Percentiles rank a stretch among this genome's conserved stretches.
Conservation (phyloP, 2,113 vertebrate genomes). For the Ellobius talpinus region DNA sequence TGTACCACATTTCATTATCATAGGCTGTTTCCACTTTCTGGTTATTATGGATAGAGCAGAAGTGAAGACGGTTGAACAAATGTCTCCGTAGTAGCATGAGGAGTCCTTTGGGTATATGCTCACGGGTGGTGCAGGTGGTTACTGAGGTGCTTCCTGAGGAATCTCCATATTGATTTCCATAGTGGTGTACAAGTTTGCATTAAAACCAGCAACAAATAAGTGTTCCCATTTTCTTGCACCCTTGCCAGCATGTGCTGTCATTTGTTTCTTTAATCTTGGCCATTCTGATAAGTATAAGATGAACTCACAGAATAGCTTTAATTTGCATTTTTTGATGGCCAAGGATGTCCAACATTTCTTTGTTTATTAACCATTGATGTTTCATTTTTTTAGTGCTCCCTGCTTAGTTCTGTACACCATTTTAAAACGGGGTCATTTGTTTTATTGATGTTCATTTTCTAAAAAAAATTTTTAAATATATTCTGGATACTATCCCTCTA, state of each 20-base stretch:
- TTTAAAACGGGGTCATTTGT: background rate
- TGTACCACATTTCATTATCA: background rate
- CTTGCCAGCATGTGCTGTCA: background rate
- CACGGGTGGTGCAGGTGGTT: background rate
- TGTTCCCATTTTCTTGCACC: background rate
- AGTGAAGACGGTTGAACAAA: background rate
- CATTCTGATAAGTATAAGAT: too few relatives aligned
- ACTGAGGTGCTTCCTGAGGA: background rate
- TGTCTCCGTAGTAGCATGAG: background rate
- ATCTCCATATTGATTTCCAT: background rate
- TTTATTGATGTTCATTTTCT: background rate
- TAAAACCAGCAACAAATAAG: background rate
- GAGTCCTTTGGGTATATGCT: background rate
- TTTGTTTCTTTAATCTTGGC: background rate
- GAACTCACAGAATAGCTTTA: background rate
- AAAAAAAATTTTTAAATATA: background rate
- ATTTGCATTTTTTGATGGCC: background rate
- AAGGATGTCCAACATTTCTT: background rate
- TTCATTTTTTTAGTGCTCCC: background rate
- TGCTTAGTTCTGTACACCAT: background rate
- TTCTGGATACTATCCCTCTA: background rate
- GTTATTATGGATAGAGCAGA: background rate
- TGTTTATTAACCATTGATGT: background rate
- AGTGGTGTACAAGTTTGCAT: background rate
- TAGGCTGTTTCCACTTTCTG: background rate